These are phyloP conservation scores for Lethenteron reissneri DNA, from an alignment of 2,113 vertebrate genomes.

Conservation along the genomic window DNA sequence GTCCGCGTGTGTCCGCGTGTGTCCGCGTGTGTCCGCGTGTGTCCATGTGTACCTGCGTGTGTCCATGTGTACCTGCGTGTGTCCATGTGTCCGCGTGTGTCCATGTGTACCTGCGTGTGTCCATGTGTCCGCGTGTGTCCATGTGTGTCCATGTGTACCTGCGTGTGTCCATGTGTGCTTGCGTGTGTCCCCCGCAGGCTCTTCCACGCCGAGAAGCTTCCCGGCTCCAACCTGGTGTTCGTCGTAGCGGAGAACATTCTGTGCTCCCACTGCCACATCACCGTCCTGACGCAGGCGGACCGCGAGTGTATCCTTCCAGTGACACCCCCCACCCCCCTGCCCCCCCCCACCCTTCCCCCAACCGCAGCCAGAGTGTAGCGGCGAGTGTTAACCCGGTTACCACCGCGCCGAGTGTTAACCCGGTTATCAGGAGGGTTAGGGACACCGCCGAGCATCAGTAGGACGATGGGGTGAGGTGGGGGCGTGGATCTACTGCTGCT, in stretches of 20 bases:
- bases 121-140: too few relatives aligned
- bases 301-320: slow-evolving; percentile 66
- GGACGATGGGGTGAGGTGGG: neutral
- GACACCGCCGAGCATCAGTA: neutral
- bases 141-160: too few relatives aligned
- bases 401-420: neutral
- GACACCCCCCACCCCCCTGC: neutral
- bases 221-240: slow-evolving; percentile 84
- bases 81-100: too few relatives aligned
- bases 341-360: too few relatives aligned
- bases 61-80: too few relatives aligned
- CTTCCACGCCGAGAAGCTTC: slow-evolving; percentile 72
- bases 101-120: too few relatives aligned
- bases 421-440: neutral
- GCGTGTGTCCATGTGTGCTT: too few relatives aligned
- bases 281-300: slow-evolving; percentile 60
- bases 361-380: neutral
- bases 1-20: too few relatives aligned
- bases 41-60: too few relatives aligned
- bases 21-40: too few relatives aligned
- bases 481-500: neutral
- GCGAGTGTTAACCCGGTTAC: neutral
- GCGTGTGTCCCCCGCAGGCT: slow-evolving; percentile 28
- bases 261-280: slow-evolving; percentile 62
- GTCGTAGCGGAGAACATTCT: slow-evolving; percentile 82